Evolutionary conservation across 2,888 invertebrate species (phyloP), one percentile per base, ranked within the genome.

Genomic region (Fragum whitleyi): DNA sequence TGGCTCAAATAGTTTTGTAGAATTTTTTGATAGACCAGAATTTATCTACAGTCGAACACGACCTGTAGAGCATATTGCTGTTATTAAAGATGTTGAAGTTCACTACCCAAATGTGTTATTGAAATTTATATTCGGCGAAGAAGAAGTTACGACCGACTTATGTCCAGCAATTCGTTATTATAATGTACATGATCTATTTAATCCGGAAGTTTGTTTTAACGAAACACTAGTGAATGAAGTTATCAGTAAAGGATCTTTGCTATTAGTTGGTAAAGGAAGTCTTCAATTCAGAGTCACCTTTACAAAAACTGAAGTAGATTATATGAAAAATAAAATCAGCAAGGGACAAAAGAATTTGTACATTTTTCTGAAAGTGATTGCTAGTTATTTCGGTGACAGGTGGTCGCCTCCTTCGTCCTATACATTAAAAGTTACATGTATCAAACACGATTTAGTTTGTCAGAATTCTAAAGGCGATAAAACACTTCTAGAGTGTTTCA

Each of bases 241-340:
- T 9, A 9, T 21, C 23, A 42, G 19, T 6, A 21, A n/a, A 21
- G 23, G 26, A 47, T 68, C 68, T 16, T 1, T 68, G 11, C 28
- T 68, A 19, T 21, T 42, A 1, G 68, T 68, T 19, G 68, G 68
- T 9, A 23, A 68, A 16, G 19, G 1, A 9, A 28, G 51, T 3
- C 26, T 11, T n/a, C n/a, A n/a, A n/a, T n/a, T n/a, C n/a, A n/a
- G n/a, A n/a, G n/a, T n/a, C n/a, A n/a, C n/a, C n/a, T 51, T 9
- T 39, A 68, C 68, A 36, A 51, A 68, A 47, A 68, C 68, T 16
- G 68, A 68, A 28, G 68, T 68, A 42, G 68, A 68, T 26, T 68
- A 68, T 23, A 68, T 47, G 26, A 68, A 68, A 51, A 47, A 47
- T 51, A 68, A 42, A 47, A 68, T 68, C 26, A 32, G 3, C 19